Percentiles rank a stretch among this genome's conserved stretches.
phyloP scores from a whole-genome alignment of 1,140 invertebrate genomes.

The Drosophila hydei region DNA sequence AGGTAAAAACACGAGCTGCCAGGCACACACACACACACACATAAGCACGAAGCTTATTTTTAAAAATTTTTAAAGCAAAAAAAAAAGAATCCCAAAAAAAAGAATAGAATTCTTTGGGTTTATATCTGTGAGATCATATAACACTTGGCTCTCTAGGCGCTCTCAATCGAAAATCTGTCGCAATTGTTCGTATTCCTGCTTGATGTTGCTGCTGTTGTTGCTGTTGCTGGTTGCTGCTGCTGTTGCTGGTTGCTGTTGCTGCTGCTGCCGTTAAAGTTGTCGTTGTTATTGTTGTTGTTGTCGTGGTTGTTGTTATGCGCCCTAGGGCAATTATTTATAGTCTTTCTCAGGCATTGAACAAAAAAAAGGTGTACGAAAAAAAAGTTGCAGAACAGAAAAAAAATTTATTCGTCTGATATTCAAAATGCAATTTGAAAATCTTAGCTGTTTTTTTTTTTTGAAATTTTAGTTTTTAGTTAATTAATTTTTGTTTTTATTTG shows the following conservation, averaged over 20 bases:
- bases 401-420: slow-evolving; percentile 51
- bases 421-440: slow-evolving; percentile 34
- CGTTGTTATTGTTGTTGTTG: slow-evolving; percentile 19
- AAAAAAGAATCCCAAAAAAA: slow-evolving; percentile 28
- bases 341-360: slow-evolving; percentile 48
- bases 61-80: slow-evolving; percentile 57
- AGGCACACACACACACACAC: slow-evolving; percentile 16
- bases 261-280: slow-evolving; percentile 29
- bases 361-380: slow-evolving; percentile 44
- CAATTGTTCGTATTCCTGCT: slow-evolving; percentile 52
- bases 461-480: slow-evolving; percentile 3
- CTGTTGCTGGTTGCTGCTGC: slow-evolving; percentile 25
- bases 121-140: slow-evolving; percentile 71
- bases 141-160: slow-evolving; percentile 53
- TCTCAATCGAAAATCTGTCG: slow-evolving; percentile 43
- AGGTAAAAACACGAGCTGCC: slow-evolving; percentile 57
- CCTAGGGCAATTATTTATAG: slow-evolving; percentile 68
- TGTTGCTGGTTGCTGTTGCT: slow-evolving; percentile 32
- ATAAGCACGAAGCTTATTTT: slow-evolving; percentile 55
- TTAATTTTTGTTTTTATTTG: slow-evolving; percentile 1
- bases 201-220: slow-evolving; percentile 29
- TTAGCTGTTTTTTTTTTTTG: slow-evolving; percentile 11
- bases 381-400: slow-evolving; percentile 53
- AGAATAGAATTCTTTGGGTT: slow-evolving; percentile 25
- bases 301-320: slow-evolving; percentile 40